Evolutionary conservation across 2,113 vertebrate species (phyloP), one percentile per base, ranked within the genome.

Genomic region (Rhinopithecus roxellana): DNA sequence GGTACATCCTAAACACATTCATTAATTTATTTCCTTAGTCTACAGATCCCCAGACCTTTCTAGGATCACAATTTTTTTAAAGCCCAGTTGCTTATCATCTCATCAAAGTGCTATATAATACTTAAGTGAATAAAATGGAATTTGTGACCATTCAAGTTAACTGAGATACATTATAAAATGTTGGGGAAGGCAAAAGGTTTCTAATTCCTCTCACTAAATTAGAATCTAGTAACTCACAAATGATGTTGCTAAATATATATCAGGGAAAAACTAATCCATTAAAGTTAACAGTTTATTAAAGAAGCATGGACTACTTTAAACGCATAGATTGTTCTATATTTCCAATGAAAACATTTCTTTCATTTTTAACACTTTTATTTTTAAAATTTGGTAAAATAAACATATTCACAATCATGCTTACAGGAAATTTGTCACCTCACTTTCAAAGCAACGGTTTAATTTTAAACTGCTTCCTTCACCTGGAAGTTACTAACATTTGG

Each of bases 1-100:
- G n/a, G 59, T n/a, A 93, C 25, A 94, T 89, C 85, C 72, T 69
- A 97, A 97, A 81, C 72, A 90, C 61, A 85, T 92, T 78, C 77
- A 90, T 96, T 97, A 95, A 95, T 94, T 92, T 92, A 89, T 93
- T 94, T 90, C 91, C 88, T 94, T 89, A 95, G 52, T 45, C 72
- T 85, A 85, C 43, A 94, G 84, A 95, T 61, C 8, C 55, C 13
- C 30, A 57, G 32, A 79, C 48, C 86, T 85, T 96, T 88, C 27
- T 69, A 89, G 61, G n/a, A 70, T 77, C 22, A 4, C 27, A 72
- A 22, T 57, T 83, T 52, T 97, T 94, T 88, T 18, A 55, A 50
- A 84, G 35, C 16, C 14, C 45, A 75, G 69, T 83, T 92, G 74
- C 67, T 79, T 95, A n/a, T 38, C 77, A 75, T 72, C 90, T 87